Evolutionary conservation across 1,140 invertebrate genomes (phyloP).

Genomic region (Brachionus asplanchnoidis): DNA sequence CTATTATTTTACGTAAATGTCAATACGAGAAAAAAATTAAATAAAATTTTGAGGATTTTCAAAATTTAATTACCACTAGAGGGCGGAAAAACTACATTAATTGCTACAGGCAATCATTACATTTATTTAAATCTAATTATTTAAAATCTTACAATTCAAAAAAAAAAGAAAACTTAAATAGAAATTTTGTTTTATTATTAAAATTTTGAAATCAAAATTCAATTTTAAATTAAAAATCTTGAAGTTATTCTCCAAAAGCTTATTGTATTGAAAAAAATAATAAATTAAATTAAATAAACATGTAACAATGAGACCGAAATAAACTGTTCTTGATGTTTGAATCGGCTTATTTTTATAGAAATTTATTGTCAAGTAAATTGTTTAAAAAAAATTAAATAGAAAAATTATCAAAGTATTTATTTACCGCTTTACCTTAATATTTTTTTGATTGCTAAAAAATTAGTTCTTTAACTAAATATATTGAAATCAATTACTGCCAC

Average conservation of each 20-base stretch:
- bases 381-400: background rate
- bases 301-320: background rate
- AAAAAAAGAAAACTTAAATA: too few relatives aligned
- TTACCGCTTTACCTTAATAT: background rate
- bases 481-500: background rate
- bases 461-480: background rate
- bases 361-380: background rate
- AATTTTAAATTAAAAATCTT: background rate
- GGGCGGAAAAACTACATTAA: background rate
- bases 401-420: background rate
- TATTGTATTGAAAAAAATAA: background rate
- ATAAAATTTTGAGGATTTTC: background rate
- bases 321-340: background rate
- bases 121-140: background rate
- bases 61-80: background rate
- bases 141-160: background rate
- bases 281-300: background rate
- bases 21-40: background rate
- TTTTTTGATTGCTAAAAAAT: background rate
- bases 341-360: too few relatives aligned
- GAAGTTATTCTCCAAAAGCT: background rate
- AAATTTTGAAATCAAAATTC: background rate
- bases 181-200: background rate
- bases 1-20: background rate
- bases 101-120: background rate